A percentile compares a stretch with the other conserved stretches of the same genome.
phyloP scores from a whole-genome alignment of 2,113 vertebrate species.

The Haplochromis burtoni region DNA sequence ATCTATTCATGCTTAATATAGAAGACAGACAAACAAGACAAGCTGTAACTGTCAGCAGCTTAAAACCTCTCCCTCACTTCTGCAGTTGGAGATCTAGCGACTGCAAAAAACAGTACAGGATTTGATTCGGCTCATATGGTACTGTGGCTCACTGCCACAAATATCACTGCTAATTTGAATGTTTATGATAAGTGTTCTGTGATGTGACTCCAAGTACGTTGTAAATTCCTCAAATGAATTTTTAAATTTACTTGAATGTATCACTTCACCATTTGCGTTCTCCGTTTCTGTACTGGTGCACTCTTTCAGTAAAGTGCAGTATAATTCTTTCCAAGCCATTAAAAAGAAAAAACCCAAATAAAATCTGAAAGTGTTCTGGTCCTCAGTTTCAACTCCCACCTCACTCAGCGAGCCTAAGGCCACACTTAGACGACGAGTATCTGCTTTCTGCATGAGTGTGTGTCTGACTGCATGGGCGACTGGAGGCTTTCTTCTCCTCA shows the following conservation, averaged over 20 bases:
- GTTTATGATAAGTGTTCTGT: not conserved
- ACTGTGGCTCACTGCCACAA: not conserved
- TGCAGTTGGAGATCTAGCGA: not conserved
- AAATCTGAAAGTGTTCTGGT: not conserved
- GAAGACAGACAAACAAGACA: not conserved
- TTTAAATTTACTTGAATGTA: not conserved
- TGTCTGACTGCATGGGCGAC: not conserved
- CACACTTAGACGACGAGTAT: slow-evolving; percentile 27
- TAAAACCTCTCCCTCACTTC: not conserved
- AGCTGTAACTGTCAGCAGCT: not conserved
- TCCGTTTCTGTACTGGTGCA: not conserved
- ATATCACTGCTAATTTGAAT: not conserved
- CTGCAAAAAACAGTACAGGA: not conserved
- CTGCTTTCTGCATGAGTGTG: slow-evolving; percentile 29
- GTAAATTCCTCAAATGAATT: not conserved
- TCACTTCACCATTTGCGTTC: not conserved
- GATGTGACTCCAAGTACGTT: not conserved
- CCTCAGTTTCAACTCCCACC: not conserved
- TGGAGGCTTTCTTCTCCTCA: slow-evolving; percentile 28
- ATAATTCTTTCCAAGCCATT: not conserved
- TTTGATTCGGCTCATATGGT: not conserved
- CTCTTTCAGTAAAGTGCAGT: not conserved
- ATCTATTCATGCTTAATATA: not conserved
- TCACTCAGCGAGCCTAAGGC: slow-evolving; percentile 19
- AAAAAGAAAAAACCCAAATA: rapidly evolving